Evolutionary conservation across 2,888 invertebrate species (phyloP).

Genomic region (Tanytarsus gracilentus): DNA sequence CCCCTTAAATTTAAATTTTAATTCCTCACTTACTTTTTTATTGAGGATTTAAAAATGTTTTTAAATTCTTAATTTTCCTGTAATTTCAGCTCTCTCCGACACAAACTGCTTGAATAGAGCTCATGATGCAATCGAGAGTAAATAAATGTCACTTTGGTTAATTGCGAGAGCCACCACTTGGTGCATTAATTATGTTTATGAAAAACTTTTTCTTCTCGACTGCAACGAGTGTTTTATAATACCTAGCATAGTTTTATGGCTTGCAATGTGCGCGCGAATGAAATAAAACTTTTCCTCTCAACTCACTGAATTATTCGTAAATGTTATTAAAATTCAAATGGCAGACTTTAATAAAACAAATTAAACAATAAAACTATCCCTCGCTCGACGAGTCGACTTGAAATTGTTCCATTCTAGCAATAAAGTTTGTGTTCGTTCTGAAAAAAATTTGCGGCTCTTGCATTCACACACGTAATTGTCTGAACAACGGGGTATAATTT

Average conservation of each 20-base stretch:
- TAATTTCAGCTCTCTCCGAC: neutral
- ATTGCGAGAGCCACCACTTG: neutral
- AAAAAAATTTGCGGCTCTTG: neutral
- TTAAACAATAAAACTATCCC: slow-evolving; percentile 18
- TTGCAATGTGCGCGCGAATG: neutral
- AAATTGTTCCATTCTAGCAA: neutral
- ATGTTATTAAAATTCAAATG: slow-evolving; percentile 20
- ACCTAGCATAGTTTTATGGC: neutral
- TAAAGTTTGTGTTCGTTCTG: neutral
- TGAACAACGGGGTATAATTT: neutral
- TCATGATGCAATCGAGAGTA: no score
- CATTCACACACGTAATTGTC: neutral
- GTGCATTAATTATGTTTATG: neutral
- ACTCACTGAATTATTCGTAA: neutral
- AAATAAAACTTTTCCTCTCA: neutral
- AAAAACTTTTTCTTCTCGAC: neutral
- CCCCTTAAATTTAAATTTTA: no score
- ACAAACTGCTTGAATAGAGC: slow-evolving; percentile 7
- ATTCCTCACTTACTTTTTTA: no score
- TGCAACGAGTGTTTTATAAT: neutral
- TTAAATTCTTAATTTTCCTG: no score
- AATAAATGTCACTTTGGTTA: neutral
- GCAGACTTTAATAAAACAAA: slow-evolving; percentile 21
- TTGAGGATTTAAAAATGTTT: no score
- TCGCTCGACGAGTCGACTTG: slow-evolving; percentile 2